These are phyloP conservation scores for Habrosyne pyritoides DNA, from an alignment of 2,888 invertebrate genomes.

Conservation along the genomic window DNA sequence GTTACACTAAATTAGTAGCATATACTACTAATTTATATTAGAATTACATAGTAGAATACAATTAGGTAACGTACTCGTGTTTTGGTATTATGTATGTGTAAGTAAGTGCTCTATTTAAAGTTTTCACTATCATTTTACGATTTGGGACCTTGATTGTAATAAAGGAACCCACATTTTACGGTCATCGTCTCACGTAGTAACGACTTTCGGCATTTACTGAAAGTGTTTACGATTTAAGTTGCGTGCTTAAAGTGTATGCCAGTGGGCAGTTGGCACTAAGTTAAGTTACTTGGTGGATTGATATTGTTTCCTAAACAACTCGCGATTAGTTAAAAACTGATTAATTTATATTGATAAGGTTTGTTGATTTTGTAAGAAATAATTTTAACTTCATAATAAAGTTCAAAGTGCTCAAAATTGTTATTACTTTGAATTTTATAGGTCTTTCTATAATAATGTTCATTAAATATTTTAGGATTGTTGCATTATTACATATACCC, in stretches of 20 bases:
- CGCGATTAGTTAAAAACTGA: constrained; percentile 7
- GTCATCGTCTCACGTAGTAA: constrained; percentile 30
- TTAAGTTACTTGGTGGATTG: constrained; percentile 11
- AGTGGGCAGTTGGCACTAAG: constrained; percentile 15
- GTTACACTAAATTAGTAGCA: too few species aligned
- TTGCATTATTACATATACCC: background rate
- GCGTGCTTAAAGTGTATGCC: constrained; percentile 30
- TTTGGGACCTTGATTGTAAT: constrained; percentile 13
- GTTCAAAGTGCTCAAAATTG: background rate
- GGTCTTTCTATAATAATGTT: too few species aligned
- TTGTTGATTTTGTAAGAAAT: background rate
- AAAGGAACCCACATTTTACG: constrained; percentile 22
- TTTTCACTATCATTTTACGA: background rate
- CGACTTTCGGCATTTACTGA: constrained; percentile 40
- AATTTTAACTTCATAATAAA: background rate
- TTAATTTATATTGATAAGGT: constrained; percentile 16
- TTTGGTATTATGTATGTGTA: too few species aligned
- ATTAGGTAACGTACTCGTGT: too few species aligned
- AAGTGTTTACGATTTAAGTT: constrained; percentile 37
- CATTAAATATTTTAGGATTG: too few species aligned
- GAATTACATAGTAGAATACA: too few species aligned
- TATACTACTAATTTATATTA: too few species aligned
- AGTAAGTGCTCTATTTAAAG: background rate
- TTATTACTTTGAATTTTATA: too few species aligned
- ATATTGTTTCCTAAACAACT: constrained; percentile 17